These are phyloP conservation scores for Muscicapa comitata DNA, from an alignment of 2,797 vertebrate species.

Conservation along the genomic window DNA sequence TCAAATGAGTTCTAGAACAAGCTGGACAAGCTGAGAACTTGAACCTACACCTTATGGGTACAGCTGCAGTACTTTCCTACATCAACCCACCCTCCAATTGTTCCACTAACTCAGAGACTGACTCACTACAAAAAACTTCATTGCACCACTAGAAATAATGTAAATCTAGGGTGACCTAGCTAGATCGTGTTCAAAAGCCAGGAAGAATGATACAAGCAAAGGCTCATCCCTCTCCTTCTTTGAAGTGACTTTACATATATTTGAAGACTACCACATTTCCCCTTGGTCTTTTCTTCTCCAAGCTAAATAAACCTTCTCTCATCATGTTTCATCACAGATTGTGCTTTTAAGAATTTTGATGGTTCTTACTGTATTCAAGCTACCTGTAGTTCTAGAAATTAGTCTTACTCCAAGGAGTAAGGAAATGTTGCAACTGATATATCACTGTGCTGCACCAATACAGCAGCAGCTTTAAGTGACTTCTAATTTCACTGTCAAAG, in stretches of 20 bases:
- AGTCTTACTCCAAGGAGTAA: background rate
- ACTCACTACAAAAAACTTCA: background rate
- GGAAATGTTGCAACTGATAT: background rate
- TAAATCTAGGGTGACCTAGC: background rate
- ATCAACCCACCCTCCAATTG: rapidly evolving
- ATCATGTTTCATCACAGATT: background rate
- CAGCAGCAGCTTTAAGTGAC: background rate
- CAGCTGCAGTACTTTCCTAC: background rate
- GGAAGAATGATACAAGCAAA: background rate
- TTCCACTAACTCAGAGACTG: background rate
- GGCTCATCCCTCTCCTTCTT: background rate
- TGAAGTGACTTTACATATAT: background rate
- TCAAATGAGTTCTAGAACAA: background rate
- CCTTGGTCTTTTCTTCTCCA: background rate
- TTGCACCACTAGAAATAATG: background rate
- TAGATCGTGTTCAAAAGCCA: background rate
- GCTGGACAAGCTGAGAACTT: background rate
- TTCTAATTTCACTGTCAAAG: background rate
- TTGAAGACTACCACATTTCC: background rate
- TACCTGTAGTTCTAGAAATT: background rate
- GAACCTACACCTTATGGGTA: background rate
- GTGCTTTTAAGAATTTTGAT: background rate
- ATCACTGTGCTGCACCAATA: background rate
- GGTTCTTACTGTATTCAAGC: background rate
- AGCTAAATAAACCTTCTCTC: background rate